Evolutionary conservation across 2,113 vertebrate genomes (phyloP), one percentile per base, ranked within the genome.

Genomic region (Australoheros scitulus): DNA sequence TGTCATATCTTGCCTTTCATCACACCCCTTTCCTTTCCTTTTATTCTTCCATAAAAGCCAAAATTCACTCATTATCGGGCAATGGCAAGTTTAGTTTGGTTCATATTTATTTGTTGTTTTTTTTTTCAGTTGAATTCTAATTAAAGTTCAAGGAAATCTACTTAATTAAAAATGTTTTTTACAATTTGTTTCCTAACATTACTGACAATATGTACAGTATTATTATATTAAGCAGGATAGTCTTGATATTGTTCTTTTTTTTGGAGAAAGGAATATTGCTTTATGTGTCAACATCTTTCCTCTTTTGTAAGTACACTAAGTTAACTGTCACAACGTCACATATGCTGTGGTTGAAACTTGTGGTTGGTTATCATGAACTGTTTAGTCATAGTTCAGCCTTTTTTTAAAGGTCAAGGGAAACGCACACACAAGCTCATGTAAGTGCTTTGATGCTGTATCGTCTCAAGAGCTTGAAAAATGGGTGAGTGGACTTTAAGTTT

Each of bases 371-470:
- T 29, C 32, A 47, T 52, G 17, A 52, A n/a, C 26, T 72, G 1
- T 32, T 72, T 52, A 52, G 65, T 52, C 50, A n/a, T 32, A 32
- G 65, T 32, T 32, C 6, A 72, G 17, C 47, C 26, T 52, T 50
- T 2, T 72, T 72, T 26, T 72, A 72, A 72, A 52, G 68, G 68
- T 52, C 52, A 72, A 32, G 26, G 32, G 65, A 72, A 72, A 52
- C 13, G 15, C 24, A 47, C 24, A 26, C 43, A 52, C 43, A 52
- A 52, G 26, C 43, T 26, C 65, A 32, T 57, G 57, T 79, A 75
- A 57, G 77, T 79, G 55, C 81, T 87, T 59, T 60, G 47, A 60
- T 78, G 76, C 77, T 79, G 77, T 87, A 38, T 3, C 2, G 36
- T 38, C 36, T 36, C 36, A 36, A 36, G 36, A 36, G 36, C 36